These are phyloP conservation scores for Xenopus tropicalis DNA, from an alignment of 2,113 vertebrate genomes.

Conservation along the genomic window UCB_Xtro_10.0 CM004446.2:50036501-50037000, in stretches of 20 bases:
- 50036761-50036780: no score
- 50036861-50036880: no score
- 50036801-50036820: no score
- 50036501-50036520: conserved; percentile 43
- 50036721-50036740: neutral
- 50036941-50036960: no score
- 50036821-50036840: no score
- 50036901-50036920: no score
- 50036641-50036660: neutral
- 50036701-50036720: neutral
- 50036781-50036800: no score
- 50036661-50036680: conserved; percentile 1
- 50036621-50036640: conserved; percentile 12
- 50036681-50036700: neutral
- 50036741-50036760: neutral
- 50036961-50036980: no score
- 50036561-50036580: conserved; percentile 9
- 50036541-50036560: conserved; percentile 43
- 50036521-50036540: conserved; percentile 47
- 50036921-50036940: no score
- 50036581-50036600: conserved; percentile 16
- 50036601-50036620: conserved; percentile 1
- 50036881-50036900: no score
- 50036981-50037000: no score
- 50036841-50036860: no score